A percentile compares a stretch with the other conserved stretches of the same genome.
phyloP scores from a whole-genome alignment of 2,888 invertebrate genomes.

The Chrysolina oricalcia region DNA sequence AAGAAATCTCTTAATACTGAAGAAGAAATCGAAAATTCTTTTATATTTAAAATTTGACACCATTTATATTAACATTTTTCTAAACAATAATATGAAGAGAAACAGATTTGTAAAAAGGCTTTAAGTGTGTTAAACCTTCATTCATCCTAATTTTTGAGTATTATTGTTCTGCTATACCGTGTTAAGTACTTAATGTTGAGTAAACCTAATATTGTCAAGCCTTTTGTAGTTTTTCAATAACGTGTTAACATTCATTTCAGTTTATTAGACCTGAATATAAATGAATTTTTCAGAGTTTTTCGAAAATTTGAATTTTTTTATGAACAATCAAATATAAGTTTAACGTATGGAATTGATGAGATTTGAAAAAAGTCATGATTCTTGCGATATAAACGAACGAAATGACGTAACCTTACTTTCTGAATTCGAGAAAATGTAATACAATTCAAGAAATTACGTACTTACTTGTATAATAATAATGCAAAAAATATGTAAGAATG shows the following conservation, averaged over 20 bases:
- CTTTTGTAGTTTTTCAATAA: conserved; percentile 14
- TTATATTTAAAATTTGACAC: background rate
- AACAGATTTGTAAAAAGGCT: background rate
- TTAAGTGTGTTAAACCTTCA: background rate
- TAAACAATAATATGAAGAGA: background rate
- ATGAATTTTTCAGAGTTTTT: background rate
- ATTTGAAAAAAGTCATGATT: background rate
- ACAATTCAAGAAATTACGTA: background rate
- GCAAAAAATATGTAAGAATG: background rate
- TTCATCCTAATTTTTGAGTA: background rate
- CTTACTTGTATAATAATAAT: background rate
- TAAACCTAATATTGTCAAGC: background rate
- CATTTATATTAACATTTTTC: background rate
- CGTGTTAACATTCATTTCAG: background rate
- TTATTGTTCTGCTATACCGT: conserved; percentile 4
- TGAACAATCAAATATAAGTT: background rate
- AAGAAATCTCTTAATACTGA: background rate
- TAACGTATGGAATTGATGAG: background rate
- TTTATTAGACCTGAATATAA: background rate
- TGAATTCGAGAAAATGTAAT: background rate
- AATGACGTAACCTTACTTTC: background rate
- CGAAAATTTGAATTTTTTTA: background rate
- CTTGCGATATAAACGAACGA: background rate
- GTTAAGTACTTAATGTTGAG: conserved; percentile 7
- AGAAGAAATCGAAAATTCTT: background rate